Evolutionary conservation across 2,888 invertebrate genomes (phyloP).

Genomic region (Empis livida): DNA sequence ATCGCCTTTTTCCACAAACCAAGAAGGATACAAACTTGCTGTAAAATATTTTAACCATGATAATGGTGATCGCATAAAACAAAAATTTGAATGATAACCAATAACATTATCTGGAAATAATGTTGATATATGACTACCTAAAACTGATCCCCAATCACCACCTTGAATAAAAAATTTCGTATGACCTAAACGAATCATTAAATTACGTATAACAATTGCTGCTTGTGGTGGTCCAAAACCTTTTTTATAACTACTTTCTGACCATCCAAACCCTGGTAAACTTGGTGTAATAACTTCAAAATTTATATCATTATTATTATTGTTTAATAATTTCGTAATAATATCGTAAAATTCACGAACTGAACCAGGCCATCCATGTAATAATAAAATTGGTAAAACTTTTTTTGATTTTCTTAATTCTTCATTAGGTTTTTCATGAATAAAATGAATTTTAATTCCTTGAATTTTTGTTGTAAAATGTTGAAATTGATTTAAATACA

Average conservation of each 20-base stretch:
- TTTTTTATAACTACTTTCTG: slow-evolving; percentile 41
- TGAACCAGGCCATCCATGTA: slow-evolving; percentile 83
- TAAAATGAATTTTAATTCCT: slow-evolving; percentile 56
- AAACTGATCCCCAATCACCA: slow-evolving; percentile 63
- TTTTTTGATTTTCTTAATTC: slow-evolving; percentile 31
- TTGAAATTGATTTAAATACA: slow-evolving; percentile 55
- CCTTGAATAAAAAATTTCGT: slow-evolving; percentile 50
- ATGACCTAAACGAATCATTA: slow-evolving; percentile 50
- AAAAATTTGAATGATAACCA: slow-evolving; percentile 47
- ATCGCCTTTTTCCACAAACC: slow-evolving; percentile 39
- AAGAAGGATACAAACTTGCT: slow-evolving; percentile 39
- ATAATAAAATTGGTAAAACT: slow-evolving; percentile 52
- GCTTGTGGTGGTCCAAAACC: slow-evolving; percentile 45
- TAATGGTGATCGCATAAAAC: slow-evolving; percentile 23
- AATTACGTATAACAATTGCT: slow-evolving; percentile 41
- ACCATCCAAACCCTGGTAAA: slow-evolving; percentile 57
- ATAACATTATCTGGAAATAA: slow-evolving; percentile 44
- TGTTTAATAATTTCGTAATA: slow-evolving; percentile 49
- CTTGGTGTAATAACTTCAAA: slow-evolving; percentile 59
- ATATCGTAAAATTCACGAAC: slow-evolving; percentile 66
- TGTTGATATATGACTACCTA: slow-evolving; percentile 43
- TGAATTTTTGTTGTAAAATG: slow-evolving; percentile 68
- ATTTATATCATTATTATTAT: slow-evolving; percentile 42
- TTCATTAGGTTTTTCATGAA: slow-evolving; percentile 43
- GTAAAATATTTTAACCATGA: slow-evolving; percentile 25